Evolutionary conservation across 2,888 invertebrate species (phyloP).

Genomic region (Muschampia plurimacula): DNA sequence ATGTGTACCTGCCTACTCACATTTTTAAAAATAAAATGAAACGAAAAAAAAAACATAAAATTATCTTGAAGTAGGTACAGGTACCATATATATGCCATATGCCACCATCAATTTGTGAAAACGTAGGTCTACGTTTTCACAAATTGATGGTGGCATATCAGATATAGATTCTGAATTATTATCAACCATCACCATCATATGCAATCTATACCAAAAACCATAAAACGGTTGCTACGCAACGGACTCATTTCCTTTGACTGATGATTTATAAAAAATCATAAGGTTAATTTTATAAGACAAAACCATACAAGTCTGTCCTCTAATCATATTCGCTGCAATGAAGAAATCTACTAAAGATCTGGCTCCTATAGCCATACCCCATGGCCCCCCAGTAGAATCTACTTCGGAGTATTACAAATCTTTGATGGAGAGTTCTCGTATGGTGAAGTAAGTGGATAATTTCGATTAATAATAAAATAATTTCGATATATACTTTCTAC

Average conservation of each 20-base stretch:
- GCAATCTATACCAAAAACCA: background rate
- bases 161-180: too few relatives aligned
- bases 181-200: too few relatives aligned
- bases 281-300: background rate
- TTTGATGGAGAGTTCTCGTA: conserved; percentile 74
- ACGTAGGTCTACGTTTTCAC: too few relatives aligned
- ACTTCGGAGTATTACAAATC: conserved; percentile 84
- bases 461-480: background rate
- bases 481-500: too few relatives aligned
- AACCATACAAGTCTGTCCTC: background rate
- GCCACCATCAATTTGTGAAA: too few relatives aligned
- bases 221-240: background rate
- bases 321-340: conserved; percentile 50
- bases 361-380: conserved; percentile 80
- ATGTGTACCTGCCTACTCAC: too few relatives aligned
- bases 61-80: too few relatives aligned
- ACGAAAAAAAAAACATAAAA: too few relatives aligned
- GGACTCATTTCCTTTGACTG: background rate
- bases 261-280: background rate
- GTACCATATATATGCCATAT: too few relatives aligned
- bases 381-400: conserved; percentile 80
- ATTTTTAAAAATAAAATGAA: too few relatives aligned
- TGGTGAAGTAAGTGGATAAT: conserved; percentile 77
- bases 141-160: too few relatives aligned
- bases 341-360: conserved; percentile 71